phyloP scores from a whole-genome alignment of 2,113 vertebrate genomes.

The Bubo bubo region DNA sequence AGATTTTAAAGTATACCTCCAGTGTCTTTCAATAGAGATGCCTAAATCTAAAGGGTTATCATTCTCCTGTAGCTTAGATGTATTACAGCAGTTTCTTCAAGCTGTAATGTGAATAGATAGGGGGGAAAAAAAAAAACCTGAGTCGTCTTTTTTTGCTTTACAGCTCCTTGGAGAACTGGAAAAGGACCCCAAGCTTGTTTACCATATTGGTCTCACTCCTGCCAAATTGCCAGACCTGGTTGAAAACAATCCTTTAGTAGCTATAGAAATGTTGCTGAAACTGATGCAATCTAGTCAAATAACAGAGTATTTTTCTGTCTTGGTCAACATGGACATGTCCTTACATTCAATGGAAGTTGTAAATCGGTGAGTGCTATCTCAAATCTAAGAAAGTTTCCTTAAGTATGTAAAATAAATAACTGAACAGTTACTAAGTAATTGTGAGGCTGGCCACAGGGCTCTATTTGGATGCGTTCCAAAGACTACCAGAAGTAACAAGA shows the following conservation, averaged over 20 bases:
- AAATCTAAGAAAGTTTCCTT: background rate
- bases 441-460: background rate
- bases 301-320: conserved; percentile 96
- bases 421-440: background rate
- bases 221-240: conserved; percentile 95
- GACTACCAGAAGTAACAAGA: background rate
- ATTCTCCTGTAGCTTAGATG: background rate
- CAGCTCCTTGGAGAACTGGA: conserved; percentile 96
- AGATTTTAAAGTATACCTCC: background rate
- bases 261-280: conserved; percentile 98
- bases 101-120: background rate
- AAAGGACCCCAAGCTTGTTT: conserved; percentile 96
- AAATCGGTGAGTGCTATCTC: conserved; percentile 84
- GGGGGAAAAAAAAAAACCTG: background rate
- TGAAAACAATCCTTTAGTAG: conserved; percentile 97
- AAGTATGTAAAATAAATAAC: background rate
- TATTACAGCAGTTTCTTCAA: background rate
- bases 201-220: conserved; percentile 94
- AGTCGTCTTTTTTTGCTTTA: background rate
- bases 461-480: background rate
- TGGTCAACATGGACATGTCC: conserved; percentile 99
- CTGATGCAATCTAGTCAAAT: conserved; percentile 99
- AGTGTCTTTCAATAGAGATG: background rate
- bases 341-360: conserved; percentile 99
- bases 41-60: background rate